Evolutionary conservation across 35 echinoderm and acorn worm genomes (phyloP), one percentile per base, ranked within the genome.

Genomic region (Apostichopus californicus): DNA sequence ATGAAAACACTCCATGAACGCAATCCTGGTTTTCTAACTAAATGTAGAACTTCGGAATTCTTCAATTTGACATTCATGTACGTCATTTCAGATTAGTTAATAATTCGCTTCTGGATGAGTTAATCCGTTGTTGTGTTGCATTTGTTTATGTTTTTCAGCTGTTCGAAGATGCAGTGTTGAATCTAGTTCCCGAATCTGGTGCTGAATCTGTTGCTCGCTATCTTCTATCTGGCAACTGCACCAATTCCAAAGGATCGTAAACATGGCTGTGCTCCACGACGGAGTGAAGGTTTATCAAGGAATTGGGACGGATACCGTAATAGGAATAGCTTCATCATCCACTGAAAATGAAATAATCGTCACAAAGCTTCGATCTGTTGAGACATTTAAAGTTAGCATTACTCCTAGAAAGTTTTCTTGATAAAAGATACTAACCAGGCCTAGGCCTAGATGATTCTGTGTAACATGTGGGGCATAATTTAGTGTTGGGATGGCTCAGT

Each of bases 1-100:
- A 94, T 80, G 57, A 94, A 92, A 64, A 93, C 89, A 57, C 81
- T 72, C 95, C 95, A 96, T 56, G 95, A 93, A 68, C 95, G 63
- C 11, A 87, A 77, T n/a, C 95, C 92, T 78, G 95, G 95, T 60
- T 28, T 70, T 68, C 95, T 96, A 7, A 86, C 55, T 59, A 96
- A 72, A 72, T 96, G 95, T 53, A 96, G 56, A 7, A 88, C 84
- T 52, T 83, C 56, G 1, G 93, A 82, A 92, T 65, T 94, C 56
- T 92, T 82, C 10, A 63, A 57, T 2, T 78, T 81, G 11, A 96
- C 92, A 5, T 12, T 91, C 95, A 96, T 94, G 83, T 96, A 96
- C 9, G 77, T 80, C 95, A 96, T 96, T 73, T 73, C 20, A 73
- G 5, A 13, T 68, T 68, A 1, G 17, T 68, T 13, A 13, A 17